phyloP scores from a whole-genome alignment of 2,113 vertebrate species.

The Mus spicilegus region DNA sequence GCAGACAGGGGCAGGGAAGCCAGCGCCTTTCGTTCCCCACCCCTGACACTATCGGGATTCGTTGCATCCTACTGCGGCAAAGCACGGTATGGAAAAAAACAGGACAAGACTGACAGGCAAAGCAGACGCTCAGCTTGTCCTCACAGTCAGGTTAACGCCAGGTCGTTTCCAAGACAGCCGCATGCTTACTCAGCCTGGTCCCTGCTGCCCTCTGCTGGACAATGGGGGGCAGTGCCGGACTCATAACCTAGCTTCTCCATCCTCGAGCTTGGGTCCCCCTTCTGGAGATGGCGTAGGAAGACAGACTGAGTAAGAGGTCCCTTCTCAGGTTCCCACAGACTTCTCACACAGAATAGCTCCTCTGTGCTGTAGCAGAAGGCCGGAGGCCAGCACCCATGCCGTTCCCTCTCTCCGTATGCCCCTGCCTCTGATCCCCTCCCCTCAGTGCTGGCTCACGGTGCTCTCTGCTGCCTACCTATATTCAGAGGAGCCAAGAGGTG shows the following conservation, averaged over 20 bases:
- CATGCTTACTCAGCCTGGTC: conserved; percentile 12
- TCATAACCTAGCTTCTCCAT: neutral
- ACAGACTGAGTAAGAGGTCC: neutral
- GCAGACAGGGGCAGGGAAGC: neutral
- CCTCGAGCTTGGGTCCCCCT: neutral
- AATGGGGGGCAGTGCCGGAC: neutral
- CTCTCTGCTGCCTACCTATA: neutral
- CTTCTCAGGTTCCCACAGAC: neutral
- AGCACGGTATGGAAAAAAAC: conserved; percentile 6
- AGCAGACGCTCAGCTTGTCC: conserved; percentile 8
- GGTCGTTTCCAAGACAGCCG: neutral
- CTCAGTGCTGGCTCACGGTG: neutral
- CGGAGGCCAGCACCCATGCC: neutral
- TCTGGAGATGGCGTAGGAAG: neutral
- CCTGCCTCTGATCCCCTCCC: neutral
- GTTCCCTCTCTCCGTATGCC: neutral
- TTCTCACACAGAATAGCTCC: neutral
- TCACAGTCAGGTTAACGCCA: neutral
- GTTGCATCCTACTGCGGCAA: neutral
- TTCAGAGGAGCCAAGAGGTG: neutral
- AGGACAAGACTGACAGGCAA: conserved; percentile 28
- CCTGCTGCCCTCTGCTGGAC: conserved; percentile 80
- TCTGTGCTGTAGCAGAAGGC: neutral
- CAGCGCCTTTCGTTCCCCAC: neutral
- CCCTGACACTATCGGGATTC: neutral